Base-by-base conservation (phyloP, 2,888 invertebrate species). In the Nasonia oneida region DNA sequence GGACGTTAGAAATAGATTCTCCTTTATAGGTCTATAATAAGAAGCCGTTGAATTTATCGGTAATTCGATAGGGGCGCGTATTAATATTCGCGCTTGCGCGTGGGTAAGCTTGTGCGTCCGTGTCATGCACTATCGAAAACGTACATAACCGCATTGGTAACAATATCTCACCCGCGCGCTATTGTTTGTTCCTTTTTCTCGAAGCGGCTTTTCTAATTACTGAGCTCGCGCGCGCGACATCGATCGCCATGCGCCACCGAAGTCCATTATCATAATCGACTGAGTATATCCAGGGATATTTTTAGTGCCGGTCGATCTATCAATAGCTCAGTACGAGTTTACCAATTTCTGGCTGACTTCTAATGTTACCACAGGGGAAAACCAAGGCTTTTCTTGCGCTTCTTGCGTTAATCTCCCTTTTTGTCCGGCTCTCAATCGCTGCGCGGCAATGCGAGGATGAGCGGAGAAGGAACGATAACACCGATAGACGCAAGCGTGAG, bases 211-310 rank as follows among this genome's bases (percentile, higher is more conserved):
- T 42, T 71, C 39, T 70, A 53, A 76, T 76, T 70, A 61, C 50
- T 70, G 50, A 23, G 18, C 33, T 39, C 67, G 39, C 15, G 14
- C 39, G 70, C 15, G 14, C 39, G 70, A 18, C 15, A 81, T 75
- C 76, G 61, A 82, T 75, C 15, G 53, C 14, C 50, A 18, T 33
- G 42, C 2, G 47, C 18, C 61, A 29, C 57, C 73, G 57, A 81
- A 74, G 33, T 70, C 76, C 37, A 70, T 83, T 83, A 83, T 73
- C 71, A 78, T 78, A 33, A 42, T 61, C 18, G 42, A 73, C 61
- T 42, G 23, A 18, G 14, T 57, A 3, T 4, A 3, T 4, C 39
- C 42, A 6, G 5, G 71, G 61, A 29, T 79, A 84, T 79, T 84
- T 74, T 83, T 83, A 78, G 77, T 18, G 6, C 39, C 15, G 14